Percentiles rank a stretch among this genome's conserved stretches.
These are phyloP conservation scores for Caenorhabditis sp. DNA, from an alignment of 2,888 invertebrate genomes.

Conservation along the genomic window DNA sequence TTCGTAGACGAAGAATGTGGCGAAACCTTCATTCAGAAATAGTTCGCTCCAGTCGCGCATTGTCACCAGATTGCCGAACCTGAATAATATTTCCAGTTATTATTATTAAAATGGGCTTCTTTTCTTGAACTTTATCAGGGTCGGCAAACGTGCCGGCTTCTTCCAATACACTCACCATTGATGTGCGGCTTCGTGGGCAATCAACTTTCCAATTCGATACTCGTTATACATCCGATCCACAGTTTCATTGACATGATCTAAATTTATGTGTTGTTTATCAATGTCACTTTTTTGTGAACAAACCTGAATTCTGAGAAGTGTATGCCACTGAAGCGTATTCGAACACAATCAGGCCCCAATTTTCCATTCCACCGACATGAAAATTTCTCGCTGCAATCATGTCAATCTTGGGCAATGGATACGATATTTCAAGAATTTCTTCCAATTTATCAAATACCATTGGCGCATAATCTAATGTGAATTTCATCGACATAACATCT, in stretches of 20 bases:
- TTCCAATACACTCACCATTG: slow-evolving; percentile 60
- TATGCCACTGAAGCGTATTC: slow-evolving; percentile 37
- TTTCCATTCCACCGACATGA: slow-evolving; percentile 73
- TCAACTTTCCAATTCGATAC: slow-evolving; percentile 69
- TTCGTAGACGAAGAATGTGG: slow-evolving; percentile 69
- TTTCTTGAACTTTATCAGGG: too few species aligned
- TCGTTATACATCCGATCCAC: slow-evolving; percentile 65
- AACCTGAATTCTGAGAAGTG: slow-evolving; percentile 22
- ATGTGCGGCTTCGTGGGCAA: slow-evolving; percentile 73
- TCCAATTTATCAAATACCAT: slow-evolving; percentile 64
- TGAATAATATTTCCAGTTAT: slow-evolving; percentile 5
- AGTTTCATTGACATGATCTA: slow-evolving; percentile 57
- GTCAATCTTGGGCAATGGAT: slow-evolving; percentile 71
- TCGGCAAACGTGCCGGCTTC: too few species aligned
- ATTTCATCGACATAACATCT: slow-evolving; percentile 55
- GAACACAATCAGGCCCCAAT: slow-evolving; percentile 71
- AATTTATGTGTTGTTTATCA: neutral
- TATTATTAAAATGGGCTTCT: too few species aligned
- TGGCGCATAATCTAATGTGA: slow-evolving; percentile 63
- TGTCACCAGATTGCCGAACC: slow-evolving; percentile 71
- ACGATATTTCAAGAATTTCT: slow-evolving; percentile 62
- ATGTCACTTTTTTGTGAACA: neutral
- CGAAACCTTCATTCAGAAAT: slow-evolving; percentile 72
- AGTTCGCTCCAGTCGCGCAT: slow-evolving; percentile 70
- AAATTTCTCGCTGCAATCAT: slow-evolving; percentile 73